Evolutionary conservation across 1,140 invertebrate genomes (phyloP), one percentile per base, ranked within the genome.

Genomic region (Bombus waltoni): DNA sequence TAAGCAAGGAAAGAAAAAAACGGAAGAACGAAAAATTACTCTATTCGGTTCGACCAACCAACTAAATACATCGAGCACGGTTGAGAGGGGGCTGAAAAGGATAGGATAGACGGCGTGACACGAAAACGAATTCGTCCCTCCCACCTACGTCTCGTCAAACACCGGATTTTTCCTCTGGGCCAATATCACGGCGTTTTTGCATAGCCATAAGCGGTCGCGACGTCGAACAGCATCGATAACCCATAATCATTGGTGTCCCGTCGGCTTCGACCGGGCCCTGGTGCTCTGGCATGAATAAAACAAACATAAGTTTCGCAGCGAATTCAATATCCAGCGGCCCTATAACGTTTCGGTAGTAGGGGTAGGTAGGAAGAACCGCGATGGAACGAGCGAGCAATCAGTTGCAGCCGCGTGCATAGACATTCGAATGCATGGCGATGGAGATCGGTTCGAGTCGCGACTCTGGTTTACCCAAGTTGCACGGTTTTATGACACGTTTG

Each of bases 201-300:
- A 88, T 88, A 88, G 66, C 86, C 79, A 87, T 88, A 77, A 87
- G 72, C 57, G 81, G 47, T 13, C 66, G 76, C 68, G 73, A 84
- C 87, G 87, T 87, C 75, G 59, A 86, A 81, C 74, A 84, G 87
- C 87, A 88, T 88, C 87, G 87, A 87, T 88, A 88, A 88, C 87
- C 87, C 87, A 88, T 88, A 88, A 88, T 88, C 85, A 86, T 83
- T 74, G 74, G 75, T 80, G 78, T 80, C 65, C 78, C 78, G 78
- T 35, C 78, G 47, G 57, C 66, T 40, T 9, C 22, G 11, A 57
- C 35, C 75, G 35, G 71, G 42, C 1, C 44, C 10, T 32, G 44
- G 9, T 75, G 18, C 73, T 79, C 32, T 57, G 80, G 68, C 80
- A 73, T 77, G 70, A 68, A 81, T 76, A 76, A 87, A 83, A 82